phyloP scores from a whole-genome alignment of 1,140 invertebrate species.

The Sarcophaga bullata region DNA sequence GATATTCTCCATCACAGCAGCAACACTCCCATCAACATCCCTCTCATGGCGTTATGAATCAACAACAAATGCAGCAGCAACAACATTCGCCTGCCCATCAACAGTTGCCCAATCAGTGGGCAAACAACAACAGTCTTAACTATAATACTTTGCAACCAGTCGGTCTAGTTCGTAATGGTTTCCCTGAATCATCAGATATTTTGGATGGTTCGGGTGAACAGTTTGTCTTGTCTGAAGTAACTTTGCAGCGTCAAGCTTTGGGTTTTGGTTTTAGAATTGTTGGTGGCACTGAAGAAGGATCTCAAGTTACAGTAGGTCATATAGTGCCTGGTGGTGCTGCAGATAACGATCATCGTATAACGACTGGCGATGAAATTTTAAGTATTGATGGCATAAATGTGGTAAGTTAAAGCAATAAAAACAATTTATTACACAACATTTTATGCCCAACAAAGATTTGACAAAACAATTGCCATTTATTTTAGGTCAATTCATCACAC shows the following conservation, averaged over 20 bases:
- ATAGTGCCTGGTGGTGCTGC: constrained; percentile 93
- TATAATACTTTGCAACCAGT: constrained; percentile 36
- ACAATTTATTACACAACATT: not conserved
- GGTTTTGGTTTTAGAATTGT: constrained; percentile 98
- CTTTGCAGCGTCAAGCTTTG: constrained; percentile 81
- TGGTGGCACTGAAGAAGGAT: constrained; percentile 97
- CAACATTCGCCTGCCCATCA: not conserved
- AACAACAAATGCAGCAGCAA: constrained; percentile 43
- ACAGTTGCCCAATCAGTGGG: not conserved
- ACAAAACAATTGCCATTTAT: too few relatives aligned
- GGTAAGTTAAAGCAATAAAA: constrained; percentile 48
- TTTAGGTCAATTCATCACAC: constrained; percentile 81
- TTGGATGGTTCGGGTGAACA: constrained; percentile 68
- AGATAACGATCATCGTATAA: constrained; percentile 84
- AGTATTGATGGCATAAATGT: constrained; percentile 86
- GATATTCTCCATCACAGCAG: constrained; percentile 35
- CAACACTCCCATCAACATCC: not conserved
- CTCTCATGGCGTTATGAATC: not conserved
- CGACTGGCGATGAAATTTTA: constrained; percentile 89
- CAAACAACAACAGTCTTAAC: constrained; percentile 41
- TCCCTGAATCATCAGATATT: constrained; percentile 29
- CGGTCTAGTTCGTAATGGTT: constrained; percentile 33
- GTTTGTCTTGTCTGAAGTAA: constrained; percentile 81
- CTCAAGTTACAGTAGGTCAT: constrained; percentile 94
- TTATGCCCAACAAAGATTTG: not conserved